These are phyloP conservation scores for Bovichtus diacanthus DNA, from an alignment of 2,797 vertebrate species.

Conservation along the genomic window DNA sequence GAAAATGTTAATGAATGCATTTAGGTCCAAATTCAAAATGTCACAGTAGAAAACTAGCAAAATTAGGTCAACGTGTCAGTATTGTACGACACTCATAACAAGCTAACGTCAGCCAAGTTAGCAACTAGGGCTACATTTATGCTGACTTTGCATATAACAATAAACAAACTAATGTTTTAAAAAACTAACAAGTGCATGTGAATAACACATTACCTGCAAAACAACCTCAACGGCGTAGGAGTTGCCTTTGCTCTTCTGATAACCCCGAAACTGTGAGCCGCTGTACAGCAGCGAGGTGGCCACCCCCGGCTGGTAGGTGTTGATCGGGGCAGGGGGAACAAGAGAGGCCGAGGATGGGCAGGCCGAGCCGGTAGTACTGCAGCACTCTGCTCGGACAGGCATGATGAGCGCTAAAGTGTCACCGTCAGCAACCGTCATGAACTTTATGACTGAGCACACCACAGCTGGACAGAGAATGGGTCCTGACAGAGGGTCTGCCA, in stretches of 20 bases:
- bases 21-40: background rate
- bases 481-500: constrained; percentile 8
- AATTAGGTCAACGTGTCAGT: constrained; percentile 31
- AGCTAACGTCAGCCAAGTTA: constrained; percentile 43
- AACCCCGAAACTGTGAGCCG: constrained; percentile 95
- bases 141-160: constrained; percentile 11
- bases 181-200: background rate
- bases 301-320: constrained; percentile 95
- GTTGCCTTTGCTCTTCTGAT: constrained; percentile 98
- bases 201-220: constrained; percentile 87
- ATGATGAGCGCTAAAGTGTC: constrained; percentile 84
- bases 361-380: constrained; percentile 78
- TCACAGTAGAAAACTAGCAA: background rate
- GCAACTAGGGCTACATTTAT: constrained; percentile 26
- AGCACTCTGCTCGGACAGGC: constrained; percentile 91
- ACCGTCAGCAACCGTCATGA: constrained; percentile 82
- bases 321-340: constrained; percentile 95
- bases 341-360: constrained; percentile 87
- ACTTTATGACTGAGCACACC: constrained; percentile 71
- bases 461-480: background rate
- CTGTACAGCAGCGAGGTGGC: constrained; percentile 94
- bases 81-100: constrained; percentile 12
- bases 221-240: constrained; percentile 98
- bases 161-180: background rate
- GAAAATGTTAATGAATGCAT: background rate